A percentile compares a stretch with the other conserved stretches of the same genome.
Conservation (phyloP, 1,140 invertebrate species). For the Octopus sinensis region DNA sequence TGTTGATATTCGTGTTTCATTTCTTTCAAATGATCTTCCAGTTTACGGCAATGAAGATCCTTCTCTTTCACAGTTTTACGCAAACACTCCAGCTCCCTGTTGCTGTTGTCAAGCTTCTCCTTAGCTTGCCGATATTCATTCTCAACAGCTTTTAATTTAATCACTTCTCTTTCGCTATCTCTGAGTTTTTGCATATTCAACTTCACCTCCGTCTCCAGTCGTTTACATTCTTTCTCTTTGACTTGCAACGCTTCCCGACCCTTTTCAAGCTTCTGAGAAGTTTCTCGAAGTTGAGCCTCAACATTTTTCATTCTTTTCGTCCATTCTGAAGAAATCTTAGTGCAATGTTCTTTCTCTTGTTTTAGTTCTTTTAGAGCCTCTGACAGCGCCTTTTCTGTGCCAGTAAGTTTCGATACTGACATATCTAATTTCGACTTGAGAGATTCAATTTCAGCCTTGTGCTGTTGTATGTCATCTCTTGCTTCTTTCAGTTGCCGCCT, state of each 20-base stretch:
- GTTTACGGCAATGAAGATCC: slow-evolving; percentile 38
- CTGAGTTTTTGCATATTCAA: slow-evolving; percentile 36
- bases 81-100: slow-evolving; percentile 34
- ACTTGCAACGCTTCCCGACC: slow-evolving; percentile 34
- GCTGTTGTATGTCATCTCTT: slow-evolving; percentile 39
- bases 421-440: slow-evolving; percentile 50
- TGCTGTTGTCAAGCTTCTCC: slow-evolving; percentile 43
- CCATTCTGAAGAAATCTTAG: slow-evolving; percentile 48
- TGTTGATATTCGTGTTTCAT: slow-evolving; percentile 43
- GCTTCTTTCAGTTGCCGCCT: slow-evolving; percentile 49
- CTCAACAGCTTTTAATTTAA: slow-evolving; percentile 47
- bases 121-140: slow-evolving; percentile 45
- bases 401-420: slow-evolving; percentile 47
- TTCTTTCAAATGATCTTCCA: slow-evolving; percentile 41
- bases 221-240: slow-evolving; percentile 46
- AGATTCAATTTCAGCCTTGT: slow-evolving; percentile 46
- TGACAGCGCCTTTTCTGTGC: slow-evolving; percentile 49
- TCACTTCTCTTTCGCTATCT: slow-evolving; percentile 45
- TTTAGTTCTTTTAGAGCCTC: slow-evolving; percentile 48
- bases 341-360: slow-evolving; percentile 47
- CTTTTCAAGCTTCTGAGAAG: slow-evolving; percentile 39
- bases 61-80: slow-evolving; percentile 41
- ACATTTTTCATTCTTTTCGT: slow-evolving; percentile 43
- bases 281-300: slow-evolving; percentile 41
- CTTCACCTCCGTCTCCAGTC: slow-evolving; percentile 44